Base-by-base conservation (phyloP, 1,140 invertebrate genomes). In the Heterodera schachtii region DNA sequence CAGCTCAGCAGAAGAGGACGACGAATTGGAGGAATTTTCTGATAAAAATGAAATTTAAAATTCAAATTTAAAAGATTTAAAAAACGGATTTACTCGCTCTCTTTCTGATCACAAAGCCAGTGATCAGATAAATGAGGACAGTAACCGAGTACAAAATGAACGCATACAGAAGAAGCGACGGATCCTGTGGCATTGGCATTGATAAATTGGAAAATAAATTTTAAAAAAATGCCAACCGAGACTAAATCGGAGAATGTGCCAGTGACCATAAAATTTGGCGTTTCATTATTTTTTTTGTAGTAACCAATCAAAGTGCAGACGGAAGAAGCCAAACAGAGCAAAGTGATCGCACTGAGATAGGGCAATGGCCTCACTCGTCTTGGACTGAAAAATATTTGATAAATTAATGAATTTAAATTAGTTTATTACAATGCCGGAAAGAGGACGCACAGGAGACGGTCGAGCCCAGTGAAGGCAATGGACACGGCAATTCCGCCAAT, bases 391-490 rank as follows among this genome's bases (percentile, higher is more conserved):
- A 8, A 8, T 52, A 8, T 52, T 52, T 8, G 11, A 52, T 52
- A 52, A 8, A 8, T 52, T 52, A 52, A 52, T 52, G 49, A 6
- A 52, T 52, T 52, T 52, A 52, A 52, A 8, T 52, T 52, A 19
- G 7, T 11, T 69, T 69, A 11, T 8, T 52, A 75, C 75, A 52
- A 78, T 21, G 41, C 31, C n/a, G 75, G 75, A 46, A 78, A 78
- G 31, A 78, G 16, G 16, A 78, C 57, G 67, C 49, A 52, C 41
- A 78, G 6, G 8, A 78, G n/a, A 31, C 75, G 60, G 44, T 78
- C 75, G 0, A 78, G 46, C 46, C 75, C 75, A 78, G 75, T 78
- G 67, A 78, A 78, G 19, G 67, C 75, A 9, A 78, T 47, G 13
- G 60, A 8, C 46, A 44, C 21, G 1, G 60, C n/a, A 66, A 78